Evolutionary conservation across 2,797 vertebrate genomes (phyloP).

Genomic region (Acrossocheilus fasciatus): DNA sequence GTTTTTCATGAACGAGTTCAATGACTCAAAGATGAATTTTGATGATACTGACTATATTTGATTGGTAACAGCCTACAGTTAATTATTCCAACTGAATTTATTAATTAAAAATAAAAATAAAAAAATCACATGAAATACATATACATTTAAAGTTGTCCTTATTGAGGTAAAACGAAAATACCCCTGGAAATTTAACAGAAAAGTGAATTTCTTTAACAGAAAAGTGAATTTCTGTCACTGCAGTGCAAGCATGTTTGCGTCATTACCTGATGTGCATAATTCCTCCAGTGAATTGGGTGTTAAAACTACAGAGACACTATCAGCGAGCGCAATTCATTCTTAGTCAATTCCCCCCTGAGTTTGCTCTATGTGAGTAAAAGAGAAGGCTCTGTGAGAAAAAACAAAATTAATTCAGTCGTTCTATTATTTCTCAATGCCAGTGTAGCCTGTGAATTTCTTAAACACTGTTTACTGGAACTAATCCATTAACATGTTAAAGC

Average conservation of each 20-base stretch:
- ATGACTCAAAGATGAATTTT: not conserved
- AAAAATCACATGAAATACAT: not conserved
- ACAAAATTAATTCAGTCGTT: constrained; percentile 64
- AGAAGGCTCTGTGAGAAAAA: constrained; percentile 46
- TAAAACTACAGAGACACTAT: not conserved
- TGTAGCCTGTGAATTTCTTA: constrained; percentile 70
- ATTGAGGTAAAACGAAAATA: no score
- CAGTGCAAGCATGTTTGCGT: not conserved
- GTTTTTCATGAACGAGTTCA: not conserved
- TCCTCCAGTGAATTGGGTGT: not conserved
- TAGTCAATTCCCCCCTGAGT: constrained; percentile 48
- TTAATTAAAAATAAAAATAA: not conserved
- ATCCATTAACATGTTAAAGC: constrained; percentile 71
- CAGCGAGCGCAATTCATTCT: not conserved
- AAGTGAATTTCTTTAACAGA: not conserved
- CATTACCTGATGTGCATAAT: constrained; percentile 10
- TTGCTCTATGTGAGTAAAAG: constrained; percentile 75
- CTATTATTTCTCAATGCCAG: constrained; percentile 67
- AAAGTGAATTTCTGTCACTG: not conserved
- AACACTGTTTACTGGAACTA: constrained; percentile 74
- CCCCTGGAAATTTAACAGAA: not conserved
- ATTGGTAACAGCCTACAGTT: not conserved
- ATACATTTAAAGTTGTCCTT: not conserved
- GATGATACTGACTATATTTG: not conserved
- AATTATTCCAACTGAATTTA: not conserved